Evolutionary conservation across 2,113 vertebrate species (phyloP).

Genomic region (Cololabis saira): DNA sequence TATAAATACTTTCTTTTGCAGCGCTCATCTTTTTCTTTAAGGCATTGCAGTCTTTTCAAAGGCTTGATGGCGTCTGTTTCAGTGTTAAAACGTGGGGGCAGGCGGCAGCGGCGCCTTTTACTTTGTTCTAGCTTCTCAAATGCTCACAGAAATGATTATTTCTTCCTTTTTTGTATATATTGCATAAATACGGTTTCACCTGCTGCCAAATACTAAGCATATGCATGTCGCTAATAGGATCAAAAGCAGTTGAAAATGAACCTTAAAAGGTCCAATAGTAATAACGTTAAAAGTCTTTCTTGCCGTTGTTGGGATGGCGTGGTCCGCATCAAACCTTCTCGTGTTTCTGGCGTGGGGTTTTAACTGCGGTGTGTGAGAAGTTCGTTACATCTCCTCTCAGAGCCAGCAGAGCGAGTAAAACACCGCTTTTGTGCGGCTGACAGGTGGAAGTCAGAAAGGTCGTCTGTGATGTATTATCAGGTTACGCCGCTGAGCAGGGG

Average conservation of each 20-base stretch:
- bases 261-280: not conserved
- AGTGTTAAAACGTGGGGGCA: not conserved
- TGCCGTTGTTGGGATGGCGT: slow-evolving; percentile 14
- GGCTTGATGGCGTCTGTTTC: not conserved
- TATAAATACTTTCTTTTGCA: slow-evolving; percentile 41
- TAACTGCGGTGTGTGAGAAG: slow-evolving; percentile 58
- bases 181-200: no score
- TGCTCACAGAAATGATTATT: no score
- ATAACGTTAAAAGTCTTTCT: not conserved
- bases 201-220: no score
- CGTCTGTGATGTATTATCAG: slow-evolving; percentile 46
- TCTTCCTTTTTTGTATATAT: no score
- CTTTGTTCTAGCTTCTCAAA: not conserved
- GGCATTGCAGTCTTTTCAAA: slow-evolving; percentile 25
- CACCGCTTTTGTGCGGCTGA: slow-evolving; percentile 15
- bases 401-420: slow-evolving; percentile 16
- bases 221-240: not conserved
- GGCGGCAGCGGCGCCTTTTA: slow-evolving; percentile 5
- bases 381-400: slow-evolving; percentile 31
- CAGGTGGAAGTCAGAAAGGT: slow-evolving; percentile 46
- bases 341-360: slow-evolving; percentile 35
- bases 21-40: slow-evolving; percentile 38
- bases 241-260: not conserved
- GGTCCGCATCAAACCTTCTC: slow-evolving; percentile 7
- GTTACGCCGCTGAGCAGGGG: slow-evolving; percentile 46